A percentile compares a stretch with the other conserved stretches of the same genome.
These are phyloP conservation scores for Phenacoccus solenopsis DNA, from an alignment of 1,140 invertebrate species.

Conservation along the genomic window DNA sequence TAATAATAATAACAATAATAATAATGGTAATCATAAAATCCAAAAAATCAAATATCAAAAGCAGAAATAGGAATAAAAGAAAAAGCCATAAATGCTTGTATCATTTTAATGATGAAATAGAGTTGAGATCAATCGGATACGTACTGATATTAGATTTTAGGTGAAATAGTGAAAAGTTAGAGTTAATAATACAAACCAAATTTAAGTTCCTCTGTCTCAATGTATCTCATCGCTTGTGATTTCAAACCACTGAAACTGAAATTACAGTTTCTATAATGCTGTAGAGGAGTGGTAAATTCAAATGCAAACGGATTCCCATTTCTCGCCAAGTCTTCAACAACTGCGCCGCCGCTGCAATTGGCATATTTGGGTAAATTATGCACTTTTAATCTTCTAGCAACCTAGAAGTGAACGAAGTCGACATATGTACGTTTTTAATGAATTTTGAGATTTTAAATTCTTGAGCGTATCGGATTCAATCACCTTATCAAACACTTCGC, in stretches of 20 bases:
- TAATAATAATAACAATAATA: neutral
- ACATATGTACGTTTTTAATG: neutral
- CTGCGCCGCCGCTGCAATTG: constrained; percentile 61
- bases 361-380: constrained; percentile 61
- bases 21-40: neutral
- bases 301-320: constrained; percentile 51
- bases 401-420: constrained; percentile 37
- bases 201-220: constrained; percentile 8
- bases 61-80: neutral
- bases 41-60: neutral
- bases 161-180: neutral
- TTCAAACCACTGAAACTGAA: constrained; percentile 75
- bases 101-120: too few species aligned
- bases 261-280: constrained; percentile 53
- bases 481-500: constrained; percentile 35
- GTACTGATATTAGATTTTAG: too few species aligned
- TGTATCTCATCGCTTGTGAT: constrained; percentile 37
- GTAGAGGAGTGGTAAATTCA: constrained; percentile 48
- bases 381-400: constrained; percentile 72
- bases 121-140: too few species aligned
- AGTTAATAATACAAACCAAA: neutral
- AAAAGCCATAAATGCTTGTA: neutral
- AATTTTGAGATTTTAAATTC: neutral
- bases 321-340: constrained; percentile 67
- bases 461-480: neutral